phyloP scores from a whole-genome alignment of 2,797 vertebrate genomes.

The Hippocampus kuda region DNA sequence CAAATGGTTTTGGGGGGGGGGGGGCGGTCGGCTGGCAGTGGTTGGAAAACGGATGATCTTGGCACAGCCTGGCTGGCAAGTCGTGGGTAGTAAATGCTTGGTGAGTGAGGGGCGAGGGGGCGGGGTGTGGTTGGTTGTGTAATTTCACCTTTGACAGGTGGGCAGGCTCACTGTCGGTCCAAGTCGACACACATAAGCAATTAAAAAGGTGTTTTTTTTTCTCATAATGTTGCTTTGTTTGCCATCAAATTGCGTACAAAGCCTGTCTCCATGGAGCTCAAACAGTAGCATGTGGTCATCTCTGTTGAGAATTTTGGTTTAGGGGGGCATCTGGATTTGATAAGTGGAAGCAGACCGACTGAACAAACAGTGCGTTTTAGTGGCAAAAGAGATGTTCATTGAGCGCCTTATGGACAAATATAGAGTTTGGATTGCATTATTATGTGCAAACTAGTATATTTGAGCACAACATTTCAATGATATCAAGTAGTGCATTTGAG shows the following conservation, averaged over 20 bases:
- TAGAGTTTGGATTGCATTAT: background rate
- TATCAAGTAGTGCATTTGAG: no score
- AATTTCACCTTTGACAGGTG: no score
- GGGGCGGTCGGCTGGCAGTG: background rate
- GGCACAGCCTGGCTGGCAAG: background rate
- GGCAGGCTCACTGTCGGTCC: no score
- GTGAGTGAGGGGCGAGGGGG: background rate
- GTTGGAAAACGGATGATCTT: background rate
- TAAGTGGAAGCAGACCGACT: slow-evolving; percentile 75
- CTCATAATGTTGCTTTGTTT: background rate
- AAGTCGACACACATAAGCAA: background rate
- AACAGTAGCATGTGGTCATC: slow-evolving; percentile 62
- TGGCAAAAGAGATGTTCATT: background rate
- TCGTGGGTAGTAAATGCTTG: background rate
- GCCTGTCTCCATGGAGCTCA: slow-evolving; percentile 16
- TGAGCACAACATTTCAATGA: background rate
- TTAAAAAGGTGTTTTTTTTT: background rate
- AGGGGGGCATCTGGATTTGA: slow-evolving; percentile 69
- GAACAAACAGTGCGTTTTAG: background rate
- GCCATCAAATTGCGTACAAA: background rate
- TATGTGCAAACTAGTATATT: background rate
- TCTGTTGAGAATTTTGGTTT: slow-evolving; percentile 50
- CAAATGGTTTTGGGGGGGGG: background rate
- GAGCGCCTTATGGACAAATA: background rate
- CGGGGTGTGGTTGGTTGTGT: no score